Evolutionary conservation across 1,140 invertebrate species (phyloP).

Genomic region (Uloborus diversus): DNA sequence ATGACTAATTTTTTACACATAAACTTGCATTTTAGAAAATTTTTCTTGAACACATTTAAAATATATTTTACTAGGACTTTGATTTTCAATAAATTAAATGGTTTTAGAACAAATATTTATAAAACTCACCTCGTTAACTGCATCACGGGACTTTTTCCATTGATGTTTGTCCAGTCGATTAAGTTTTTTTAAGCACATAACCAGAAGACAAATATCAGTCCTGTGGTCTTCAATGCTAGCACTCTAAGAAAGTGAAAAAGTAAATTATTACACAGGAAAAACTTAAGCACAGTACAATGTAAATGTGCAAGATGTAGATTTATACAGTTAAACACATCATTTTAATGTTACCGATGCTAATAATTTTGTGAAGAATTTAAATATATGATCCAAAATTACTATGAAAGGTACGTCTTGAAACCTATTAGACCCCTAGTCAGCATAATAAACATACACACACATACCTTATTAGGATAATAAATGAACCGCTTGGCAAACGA

Average conservation of each 20-base stretch:
- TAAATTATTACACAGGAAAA: not conserved
- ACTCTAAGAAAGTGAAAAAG: slow-evolving; percentile 54
- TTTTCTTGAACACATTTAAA: too few species aligned
- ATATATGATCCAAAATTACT: slow-evolving; percentile 64
- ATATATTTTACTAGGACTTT: not conserved
- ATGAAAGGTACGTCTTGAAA: slow-evolving; percentile 9
- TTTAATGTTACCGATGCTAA: not conserved
- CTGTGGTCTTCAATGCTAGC: slow-evolving; percentile 74
- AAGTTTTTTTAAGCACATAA: slow-evolving; percentile 85
- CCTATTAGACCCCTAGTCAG: too few species aligned
- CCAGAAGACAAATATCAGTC: slow-evolving; percentile 76
- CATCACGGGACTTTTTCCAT: slow-evolving; percentile 82
- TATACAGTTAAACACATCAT: not conserved
- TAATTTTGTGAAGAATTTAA: not conserved
- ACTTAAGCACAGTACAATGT: too few species aligned
- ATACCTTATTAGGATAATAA: too few species aligned
- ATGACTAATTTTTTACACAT: too few species aligned
- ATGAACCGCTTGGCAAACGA: too few species aligned
- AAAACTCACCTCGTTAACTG: slow-evolving; percentile 66
- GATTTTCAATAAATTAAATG: not conserved
- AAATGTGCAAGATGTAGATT: too few species aligned
- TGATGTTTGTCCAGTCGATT: slow-evolving; percentile 90
- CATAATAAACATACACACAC: too few species aligned
- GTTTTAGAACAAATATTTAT: not conserved
- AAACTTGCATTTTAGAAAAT: too few species aligned